These are phyloP conservation scores for Brachyhypopomus gauderio DNA, from an alignment of 2,113 vertebrate species.

Conservation along the genomic window DNA sequence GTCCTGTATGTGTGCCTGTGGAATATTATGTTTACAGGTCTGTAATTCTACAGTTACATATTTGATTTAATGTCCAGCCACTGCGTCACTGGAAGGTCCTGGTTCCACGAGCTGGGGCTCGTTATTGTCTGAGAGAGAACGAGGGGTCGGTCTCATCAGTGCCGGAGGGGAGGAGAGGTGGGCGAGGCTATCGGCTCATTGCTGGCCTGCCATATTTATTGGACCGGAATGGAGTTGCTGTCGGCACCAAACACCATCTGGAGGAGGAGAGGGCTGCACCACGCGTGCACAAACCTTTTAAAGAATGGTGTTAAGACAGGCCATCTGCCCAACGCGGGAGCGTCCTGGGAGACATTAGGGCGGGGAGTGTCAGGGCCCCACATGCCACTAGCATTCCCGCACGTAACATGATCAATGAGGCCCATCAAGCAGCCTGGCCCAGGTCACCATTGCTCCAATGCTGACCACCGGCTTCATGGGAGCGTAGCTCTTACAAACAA, in stretches of 20 bases:
- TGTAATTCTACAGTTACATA: neutral
- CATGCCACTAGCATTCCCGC: conserved; percentile 57
- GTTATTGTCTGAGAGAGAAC: neutral
- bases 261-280: conserved; percentile 31
- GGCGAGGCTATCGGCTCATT: neutral
- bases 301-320: conserved; percentile 57
- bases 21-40: neutral
- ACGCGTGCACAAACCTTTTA: conserved; percentile 13
- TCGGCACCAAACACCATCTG: conserved; percentile 64
- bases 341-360: conserved; percentile 65
- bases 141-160: conserved; percentile 15
- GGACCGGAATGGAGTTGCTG: conserved; percentile 46
- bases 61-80: neutral
- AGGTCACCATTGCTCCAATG: conserved; percentile 25
- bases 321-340: conserved; percentile 64
- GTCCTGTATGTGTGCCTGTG: neutral
- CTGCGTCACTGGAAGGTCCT: too few species aligned
- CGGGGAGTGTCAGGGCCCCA: conserved; percentile 50
- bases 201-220: conserved; percentile 55
- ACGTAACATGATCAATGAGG: conserved; percentile 69
- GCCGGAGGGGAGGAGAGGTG: neutral
- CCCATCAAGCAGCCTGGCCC: conserved; percentile 59
- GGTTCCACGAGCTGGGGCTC: neutral
- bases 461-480: conserved; percentile 20
- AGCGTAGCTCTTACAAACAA: conserved; percentile 3